These are phyloP conservation scores for Ascidia mentula DNA, from an alignment of 23 tunicate genomes.

Conservation along the genomic window DNA sequence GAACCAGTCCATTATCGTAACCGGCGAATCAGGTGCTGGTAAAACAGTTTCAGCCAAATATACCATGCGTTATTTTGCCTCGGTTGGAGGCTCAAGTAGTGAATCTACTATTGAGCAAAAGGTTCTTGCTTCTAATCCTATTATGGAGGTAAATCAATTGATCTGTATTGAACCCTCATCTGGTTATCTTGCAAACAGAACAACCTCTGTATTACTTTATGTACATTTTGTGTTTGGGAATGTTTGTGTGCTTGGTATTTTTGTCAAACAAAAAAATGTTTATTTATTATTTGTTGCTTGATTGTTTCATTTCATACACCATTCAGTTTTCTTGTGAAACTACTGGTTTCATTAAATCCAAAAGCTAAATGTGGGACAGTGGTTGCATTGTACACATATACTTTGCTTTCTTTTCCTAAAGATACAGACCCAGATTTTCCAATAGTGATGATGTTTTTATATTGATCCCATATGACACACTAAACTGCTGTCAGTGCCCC, in stretches of 20 bases:
- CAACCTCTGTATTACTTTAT: too few species aligned
- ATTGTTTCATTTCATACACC: too few species aligned
- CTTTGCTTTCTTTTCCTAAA: not conserved
- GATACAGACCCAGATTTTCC: not conserved
- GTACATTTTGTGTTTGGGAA: too few species aligned
- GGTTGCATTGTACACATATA: too few species aligned
- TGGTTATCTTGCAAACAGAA: too few species aligned
- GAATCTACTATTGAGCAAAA: constrained; percentile 93
- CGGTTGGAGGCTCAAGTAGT: constrained; percentile 83
- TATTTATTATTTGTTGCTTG: too few species aligned
- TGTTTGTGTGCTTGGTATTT: too few species aligned
- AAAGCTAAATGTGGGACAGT: too few species aligned
- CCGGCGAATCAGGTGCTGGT: constrained; percentile 99
- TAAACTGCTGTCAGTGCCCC: constrained; percentile 10
- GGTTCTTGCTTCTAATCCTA: constrained; percentile 96
- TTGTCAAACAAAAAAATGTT: too few species aligned
- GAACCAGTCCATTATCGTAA: constrained; percentile 96
- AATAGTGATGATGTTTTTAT: too few species aligned
- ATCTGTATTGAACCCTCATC: constrained; percentile 11
- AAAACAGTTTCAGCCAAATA: constrained; percentile 98
- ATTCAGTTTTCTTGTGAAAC: too few species aligned
- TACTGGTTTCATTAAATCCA: too few species aligned
- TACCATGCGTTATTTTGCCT: constrained; percentile 96
- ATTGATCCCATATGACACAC: not conserved
- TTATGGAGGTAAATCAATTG: constrained; percentile 84